A percentile compares a stretch with the other conserved stretches of the same genome.
Conservation (phyloP, 1,140 invertebrate species). For the Pseudoatta argentina region DNA sequence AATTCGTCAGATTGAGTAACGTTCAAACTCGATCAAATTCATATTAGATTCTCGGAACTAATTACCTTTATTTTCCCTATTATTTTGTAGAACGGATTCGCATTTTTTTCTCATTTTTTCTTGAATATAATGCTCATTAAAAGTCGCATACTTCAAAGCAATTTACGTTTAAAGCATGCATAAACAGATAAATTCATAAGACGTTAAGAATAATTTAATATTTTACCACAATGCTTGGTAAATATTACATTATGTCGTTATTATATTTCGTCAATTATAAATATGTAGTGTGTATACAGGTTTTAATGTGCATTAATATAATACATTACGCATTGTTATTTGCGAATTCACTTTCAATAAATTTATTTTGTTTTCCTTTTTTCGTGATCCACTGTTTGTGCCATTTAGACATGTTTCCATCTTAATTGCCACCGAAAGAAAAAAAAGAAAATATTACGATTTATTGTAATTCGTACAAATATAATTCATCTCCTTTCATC, state of each 20-base stretch:
- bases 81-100: slow-evolving; percentile 28
- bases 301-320: slow-evolving; percentile 8
- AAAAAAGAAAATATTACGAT: background rate
- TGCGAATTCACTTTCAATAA: slow-evolving; percentile 42
- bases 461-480: background rate
- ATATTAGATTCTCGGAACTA: background rate
- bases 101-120: background rate
- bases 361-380: slow-evolving; percentile 58
- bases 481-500: slow-evolving; percentile 2
- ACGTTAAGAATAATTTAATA: background rate
- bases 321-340: slow-evolving; percentile 41
- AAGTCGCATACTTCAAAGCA: background rate
- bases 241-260: background rate
- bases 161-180: background rate
- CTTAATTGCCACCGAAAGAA: slow-evolving; percentile 43
- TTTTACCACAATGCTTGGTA: background rate
- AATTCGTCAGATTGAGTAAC: background rate
- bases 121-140: background rate
- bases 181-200: too few species aligned
- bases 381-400: slow-evolving; percentile 58
- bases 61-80: background rate
- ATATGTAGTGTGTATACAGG: background rate
- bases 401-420: slow-evolving; percentile 38
- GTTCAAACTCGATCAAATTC: slow-evolving; percentile 20
- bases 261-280: background rate